Percentiles rank a stretch among this genome's conserved stretches.
These are phyloP conservation scores for Ahaetulla prasina DNA, from an alignment of 2,113 vertebrate genomes.

Conservation along the genomic window DNA sequence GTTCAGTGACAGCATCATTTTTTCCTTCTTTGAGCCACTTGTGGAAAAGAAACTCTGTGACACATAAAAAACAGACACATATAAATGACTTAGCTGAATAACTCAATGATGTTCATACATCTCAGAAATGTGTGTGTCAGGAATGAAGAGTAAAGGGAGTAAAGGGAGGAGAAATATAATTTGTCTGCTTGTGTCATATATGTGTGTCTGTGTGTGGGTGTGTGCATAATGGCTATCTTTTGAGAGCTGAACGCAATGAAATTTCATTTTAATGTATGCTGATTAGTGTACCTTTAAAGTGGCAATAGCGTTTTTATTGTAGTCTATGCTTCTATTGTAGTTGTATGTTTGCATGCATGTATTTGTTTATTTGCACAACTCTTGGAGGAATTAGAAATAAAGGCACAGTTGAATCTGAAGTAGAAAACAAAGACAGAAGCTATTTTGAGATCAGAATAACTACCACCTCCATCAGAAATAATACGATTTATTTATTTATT, in stretches of 20 bases:
- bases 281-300: no score
- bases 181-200: constrained; percentile 35
- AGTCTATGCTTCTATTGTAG: not conserved
- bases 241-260: no score
- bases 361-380: not conserved
- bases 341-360: not conserved
- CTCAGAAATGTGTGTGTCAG: constrained; percentile 65
- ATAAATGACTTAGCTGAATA: constrained; percentile 66
- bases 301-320: no score
- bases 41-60: constrained; percentile 61
- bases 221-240: no score
- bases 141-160: constrained; percentile 73
- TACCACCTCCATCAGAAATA: not conserved
- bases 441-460: not conserved
- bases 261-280: no score
- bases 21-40: not conserved
- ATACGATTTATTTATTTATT: not conserved
- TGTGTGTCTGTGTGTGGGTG: no score
- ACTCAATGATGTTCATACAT: constrained; percentile 63
- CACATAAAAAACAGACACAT: constrained; percentile 58
- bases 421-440: not conserved
- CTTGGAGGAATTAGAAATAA: not conserved
- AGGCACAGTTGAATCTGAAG: not conserved
- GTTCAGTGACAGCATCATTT: constrained; percentile 18
- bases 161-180: constrained; percentile 54